Conservation (phyloP, 2,797 vertebrate genomes). For the Bovichtus diacanthus region DNA sequence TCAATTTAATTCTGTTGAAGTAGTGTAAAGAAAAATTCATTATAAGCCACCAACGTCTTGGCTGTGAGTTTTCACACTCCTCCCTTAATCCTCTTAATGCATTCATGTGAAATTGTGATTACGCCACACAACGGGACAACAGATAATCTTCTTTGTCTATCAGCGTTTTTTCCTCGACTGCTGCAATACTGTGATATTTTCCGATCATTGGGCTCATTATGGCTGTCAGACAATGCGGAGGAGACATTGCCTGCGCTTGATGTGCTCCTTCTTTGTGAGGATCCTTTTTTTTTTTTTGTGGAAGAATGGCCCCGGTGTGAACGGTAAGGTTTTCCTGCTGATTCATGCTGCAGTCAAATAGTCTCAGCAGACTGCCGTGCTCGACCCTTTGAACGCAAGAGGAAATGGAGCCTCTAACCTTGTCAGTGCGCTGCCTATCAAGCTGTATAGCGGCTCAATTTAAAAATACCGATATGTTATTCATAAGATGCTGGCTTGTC, state of each 20-base stretch:
- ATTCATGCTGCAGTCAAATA: slow-evolving; percentile 75
- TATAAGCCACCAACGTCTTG: not conserved
- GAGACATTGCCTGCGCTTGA: slow-evolving; percentile 31
- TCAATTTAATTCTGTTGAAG: not conserved
- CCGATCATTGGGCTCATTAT: slow-evolving; percentile 38
- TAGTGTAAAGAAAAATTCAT: slow-evolving; percentile 1
- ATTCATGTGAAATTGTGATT: slow-evolving; percentile 38
- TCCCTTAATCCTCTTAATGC: slow-evolving; percentile 47
- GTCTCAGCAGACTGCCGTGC: slow-evolving; percentile 57
- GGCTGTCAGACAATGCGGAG: slow-evolving; percentile 44
- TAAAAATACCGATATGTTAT: slow-evolving; percentile 55
- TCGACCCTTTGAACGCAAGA: slow-evolving; percentile 65
- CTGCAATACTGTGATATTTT: slow-evolving; percentile 24
- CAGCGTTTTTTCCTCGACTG: slow-evolving; percentile 34
- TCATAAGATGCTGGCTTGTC: slow-evolving; percentile 32
- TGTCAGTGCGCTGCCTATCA: slow-evolving; percentile 60
- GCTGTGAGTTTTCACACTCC: slow-evolving; percentile 27
- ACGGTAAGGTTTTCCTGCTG: slow-evolving; percentile 64
- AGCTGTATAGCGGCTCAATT: slow-evolving; percentile 37
- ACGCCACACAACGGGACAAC: slow-evolving; percentile 23
- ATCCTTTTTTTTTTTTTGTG: slow-evolving; percentile 47
- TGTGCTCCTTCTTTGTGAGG: slow-evolving; percentile 36
- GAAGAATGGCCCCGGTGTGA: slow-evolving; percentile 42
- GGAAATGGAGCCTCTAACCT: slow-evolving; percentile 64
- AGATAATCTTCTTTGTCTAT: slow-evolving; percentile 38